A percentile compares a stretch with the other conserved stretches of the same genome.
phyloP scores from a whole-genome alignment of 2,113 vertebrate species.

The Syngnathus scovelli region DNA sequence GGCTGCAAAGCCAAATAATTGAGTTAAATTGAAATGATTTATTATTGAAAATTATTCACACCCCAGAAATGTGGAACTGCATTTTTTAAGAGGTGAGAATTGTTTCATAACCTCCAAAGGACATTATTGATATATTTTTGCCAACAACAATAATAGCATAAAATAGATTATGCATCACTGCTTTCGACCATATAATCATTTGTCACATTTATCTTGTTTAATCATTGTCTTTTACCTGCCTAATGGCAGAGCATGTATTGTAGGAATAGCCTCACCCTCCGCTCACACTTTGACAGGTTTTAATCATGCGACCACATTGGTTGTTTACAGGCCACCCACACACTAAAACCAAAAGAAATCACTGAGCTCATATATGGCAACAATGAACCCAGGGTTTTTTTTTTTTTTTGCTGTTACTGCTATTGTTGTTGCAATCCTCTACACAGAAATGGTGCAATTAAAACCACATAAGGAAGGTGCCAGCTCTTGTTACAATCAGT shows the following conservation, averaged over 20 bases:
- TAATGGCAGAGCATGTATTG: too few species aligned
- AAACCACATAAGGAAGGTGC: conserved; percentile 5
- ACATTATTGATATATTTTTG: not conserved
- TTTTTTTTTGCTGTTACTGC: conserved; percentile 2
- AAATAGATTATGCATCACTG: not conserved
- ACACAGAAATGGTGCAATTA: conserved; percentile 6
- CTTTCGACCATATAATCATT: too few species aligned
- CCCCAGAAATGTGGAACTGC: not conserved
- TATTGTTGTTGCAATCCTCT: not conserved
- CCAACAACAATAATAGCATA: not conserved
- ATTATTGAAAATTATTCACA: not conserved
- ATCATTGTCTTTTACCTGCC: too few species aligned
- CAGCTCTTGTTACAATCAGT: not conserved
- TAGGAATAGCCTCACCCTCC: too few species aligned
- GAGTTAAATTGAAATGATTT: not conserved
- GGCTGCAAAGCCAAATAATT: not conserved
- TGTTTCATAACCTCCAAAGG: not conserved
- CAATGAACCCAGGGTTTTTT: conserved; percentile 2
- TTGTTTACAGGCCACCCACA: too few species aligned
- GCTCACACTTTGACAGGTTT: too few species aligned
- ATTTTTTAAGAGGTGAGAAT: too few species aligned
- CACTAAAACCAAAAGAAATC: too few species aligned
- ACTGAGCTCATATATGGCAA: not conserved
- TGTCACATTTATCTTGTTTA: too few species aligned
- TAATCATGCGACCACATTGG: too few species aligned